Percentiles rank a stretch among this genome's conserved stretches.
Evolutionary conservation across 2,888 invertebrate species (phyloP).

Genomic region (Odiellus spinosus): DNA sequence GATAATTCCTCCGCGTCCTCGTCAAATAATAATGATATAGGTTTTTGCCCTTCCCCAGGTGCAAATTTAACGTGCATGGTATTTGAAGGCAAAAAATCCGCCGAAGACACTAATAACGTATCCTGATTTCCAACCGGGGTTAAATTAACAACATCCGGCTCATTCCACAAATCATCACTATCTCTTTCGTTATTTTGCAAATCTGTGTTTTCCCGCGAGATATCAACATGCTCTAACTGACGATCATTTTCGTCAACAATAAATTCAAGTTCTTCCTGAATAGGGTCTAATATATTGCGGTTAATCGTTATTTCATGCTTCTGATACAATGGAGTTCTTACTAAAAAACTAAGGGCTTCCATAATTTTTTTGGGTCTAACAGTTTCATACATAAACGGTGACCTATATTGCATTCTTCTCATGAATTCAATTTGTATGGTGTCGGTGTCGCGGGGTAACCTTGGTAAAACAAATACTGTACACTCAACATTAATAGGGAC

Average conservation of each 20-base stretch:
- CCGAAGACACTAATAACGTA: no score
- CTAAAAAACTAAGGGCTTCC: background rate
- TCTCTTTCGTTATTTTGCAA: background rate
- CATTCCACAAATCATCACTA: no score
- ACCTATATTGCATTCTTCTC: no score
- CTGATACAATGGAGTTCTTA: background rate
- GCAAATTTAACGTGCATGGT: conserved; percentile 15
- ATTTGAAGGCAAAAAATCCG: no score
- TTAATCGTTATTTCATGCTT: background rate
- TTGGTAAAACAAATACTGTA: background rate
- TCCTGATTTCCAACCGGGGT: no score
- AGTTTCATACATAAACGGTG: background rate
- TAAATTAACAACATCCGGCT: no score
- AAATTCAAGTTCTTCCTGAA: no score
- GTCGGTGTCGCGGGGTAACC: no score
- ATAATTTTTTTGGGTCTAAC: background rate
- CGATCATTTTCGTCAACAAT: no score
- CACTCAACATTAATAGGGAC: conserved; percentile 17
- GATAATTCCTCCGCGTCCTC: conserved; percentile 21
- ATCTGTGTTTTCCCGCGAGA: background rate
- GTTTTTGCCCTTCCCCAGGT: conserved; percentile 21
- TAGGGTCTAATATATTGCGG: no score
- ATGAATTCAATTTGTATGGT: no score
- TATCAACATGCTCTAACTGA: no score
- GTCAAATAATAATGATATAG: conserved; percentile 21